Evolutionary conservation across 2,888 invertebrate species (phyloP).

Genomic region (Geophilus truncorum): DNA sequence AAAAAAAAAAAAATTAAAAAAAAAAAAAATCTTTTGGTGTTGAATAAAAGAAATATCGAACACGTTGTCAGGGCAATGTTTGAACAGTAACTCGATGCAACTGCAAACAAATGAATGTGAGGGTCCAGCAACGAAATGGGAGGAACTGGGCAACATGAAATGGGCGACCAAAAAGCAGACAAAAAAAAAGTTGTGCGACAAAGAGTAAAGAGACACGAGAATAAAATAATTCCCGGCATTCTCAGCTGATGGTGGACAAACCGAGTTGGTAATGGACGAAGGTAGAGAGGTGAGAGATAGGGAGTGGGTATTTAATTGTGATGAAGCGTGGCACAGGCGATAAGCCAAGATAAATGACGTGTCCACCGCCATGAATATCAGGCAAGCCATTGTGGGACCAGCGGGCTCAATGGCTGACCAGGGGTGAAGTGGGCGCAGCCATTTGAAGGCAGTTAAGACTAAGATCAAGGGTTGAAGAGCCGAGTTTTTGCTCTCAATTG

Average conservation of each 20-base stretch:
- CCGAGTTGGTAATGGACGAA: not conserved
- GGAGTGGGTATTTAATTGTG: slow-evolving; percentile 11
- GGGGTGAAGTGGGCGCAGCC: slow-evolving; percentile 16
- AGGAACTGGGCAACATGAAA: not conserved
- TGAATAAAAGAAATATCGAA: slow-evolving; percentile 14
- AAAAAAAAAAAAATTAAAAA: not conserved
- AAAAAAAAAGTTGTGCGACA: not conserved
- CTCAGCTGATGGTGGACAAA: not conserved
- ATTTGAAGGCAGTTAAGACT: slow-evolving; percentile 12
- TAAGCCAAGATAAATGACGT: slow-evolving; percentile 16
- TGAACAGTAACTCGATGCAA: not conserved
- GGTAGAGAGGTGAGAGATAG: not conserved
- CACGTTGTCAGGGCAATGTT: slow-evolving; percentile 12
- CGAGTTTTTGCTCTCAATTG: slow-evolving; percentile 31
- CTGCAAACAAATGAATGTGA: slow-evolving; percentile 7
- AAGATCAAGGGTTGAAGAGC: slow-evolving; percentile 11
- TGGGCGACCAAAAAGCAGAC: not conserved
- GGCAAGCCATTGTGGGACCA: not conserved
- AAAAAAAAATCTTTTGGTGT: not conserved
- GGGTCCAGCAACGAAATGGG: not conserved
- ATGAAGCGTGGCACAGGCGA: not conserved
- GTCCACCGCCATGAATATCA: slow-evolving; percentile 1
- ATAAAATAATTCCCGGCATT: not conserved
- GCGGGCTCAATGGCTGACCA: slow-evolving; percentile 14
- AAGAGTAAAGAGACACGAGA: not conserved